Evolutionary conservation across 2,888 invertebrate genomes (phyloP).

Genomic region (Melanostoma mellinum): DNA sequence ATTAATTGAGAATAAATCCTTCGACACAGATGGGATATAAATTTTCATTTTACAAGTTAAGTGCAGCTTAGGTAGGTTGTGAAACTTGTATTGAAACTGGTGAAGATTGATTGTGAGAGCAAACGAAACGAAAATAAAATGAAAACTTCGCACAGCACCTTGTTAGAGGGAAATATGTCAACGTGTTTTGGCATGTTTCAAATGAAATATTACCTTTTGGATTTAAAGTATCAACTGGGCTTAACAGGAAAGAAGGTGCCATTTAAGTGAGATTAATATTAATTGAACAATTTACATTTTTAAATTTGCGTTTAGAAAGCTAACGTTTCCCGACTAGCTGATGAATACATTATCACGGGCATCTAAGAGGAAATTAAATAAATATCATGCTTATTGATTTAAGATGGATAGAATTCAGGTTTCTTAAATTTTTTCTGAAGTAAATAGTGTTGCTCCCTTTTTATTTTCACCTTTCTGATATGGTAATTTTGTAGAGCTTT

Average conservation of each 20-base stretch:
- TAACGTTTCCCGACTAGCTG: too few relatives aligned
- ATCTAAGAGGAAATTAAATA: too few relatives aligned
- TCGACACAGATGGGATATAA: constrained; percentile 70
- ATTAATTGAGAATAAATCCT: constrained; percentile 72
- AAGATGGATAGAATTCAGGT: too few relatives aligned
- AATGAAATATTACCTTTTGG: constrained; percentile 37
- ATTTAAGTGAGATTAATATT: constrained; percentile 1
- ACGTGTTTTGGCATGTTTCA: constrained; percentile 18
- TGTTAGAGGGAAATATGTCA: constrained; percentile 36
- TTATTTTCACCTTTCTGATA: too few relatives aligned
- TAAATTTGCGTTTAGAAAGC: too few relatives aligned
- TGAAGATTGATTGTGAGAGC: constrained; percentile 57
- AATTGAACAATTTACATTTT: background rate
- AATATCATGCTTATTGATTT: too few relatives aligned
- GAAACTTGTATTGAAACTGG: constrained; percentile 60
- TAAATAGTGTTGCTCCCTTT: too few relatives aligned
- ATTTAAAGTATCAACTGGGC: background rate
- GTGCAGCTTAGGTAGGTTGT: constrained; percentile 60
- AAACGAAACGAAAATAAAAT: constrained; percentile 6
- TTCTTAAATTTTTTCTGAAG: too few relatives aligned
- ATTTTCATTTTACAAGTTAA: constrained; percentile 72
- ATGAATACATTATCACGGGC: too few relatives aligned
- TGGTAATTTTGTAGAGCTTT: too few relatives aligned
- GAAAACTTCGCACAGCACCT: constrained; percentile 20
- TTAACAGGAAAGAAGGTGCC: background rate